Conservation (phyloP, 1,140 invertebrate genomes). For the Diorhabda elongata region DNA sequence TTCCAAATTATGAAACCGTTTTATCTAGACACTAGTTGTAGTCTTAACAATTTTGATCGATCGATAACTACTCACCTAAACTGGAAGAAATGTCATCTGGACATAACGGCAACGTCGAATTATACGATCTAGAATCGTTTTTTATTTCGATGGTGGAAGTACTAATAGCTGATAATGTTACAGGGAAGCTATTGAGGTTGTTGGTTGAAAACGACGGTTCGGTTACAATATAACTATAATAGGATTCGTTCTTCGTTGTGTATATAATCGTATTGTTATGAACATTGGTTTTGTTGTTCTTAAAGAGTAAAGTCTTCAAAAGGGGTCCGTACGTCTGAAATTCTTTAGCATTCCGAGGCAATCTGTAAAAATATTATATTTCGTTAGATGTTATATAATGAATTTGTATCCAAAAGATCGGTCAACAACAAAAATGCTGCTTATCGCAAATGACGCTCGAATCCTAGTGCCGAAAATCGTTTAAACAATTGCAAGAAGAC, state of each 20-base stretch:
- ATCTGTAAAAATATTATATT: slow-evolving; percentile 18
- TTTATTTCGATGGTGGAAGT: background rate
- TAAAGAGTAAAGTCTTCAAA: slow-evolving; percentile 26
- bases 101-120: slow-evolving; percentile 21
- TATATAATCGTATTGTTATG: slow-evolving; percentile 7
- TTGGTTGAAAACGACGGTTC: slow-evolving; percentile 23
- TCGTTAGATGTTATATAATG: no score
- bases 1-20: no score
- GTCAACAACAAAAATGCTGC: no score
- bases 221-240: slow-evolving; percentile 27
- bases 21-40: no score
- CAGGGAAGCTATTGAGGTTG: slow-evolving; percentile 8
- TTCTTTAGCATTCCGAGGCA: slow-evolving; percentile 19
- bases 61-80: slow-evolving; percentile 21
- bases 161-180: background rate
- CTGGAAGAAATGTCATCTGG: slow-evolving; percentile 27
- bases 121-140: background rate
- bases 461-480: no score
- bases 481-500: no score
- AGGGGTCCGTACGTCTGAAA: slow-evolving; percentile 26
- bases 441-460: no score
- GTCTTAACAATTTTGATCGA: no score
- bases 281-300: slow-evolving; percentile 17
- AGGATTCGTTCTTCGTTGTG: slow-evolving; percentile 20
- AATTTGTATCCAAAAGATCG: no score